Conservation (phyloP, 2,113 vertebrate species). For the Hystrix brachyura region DNA sequence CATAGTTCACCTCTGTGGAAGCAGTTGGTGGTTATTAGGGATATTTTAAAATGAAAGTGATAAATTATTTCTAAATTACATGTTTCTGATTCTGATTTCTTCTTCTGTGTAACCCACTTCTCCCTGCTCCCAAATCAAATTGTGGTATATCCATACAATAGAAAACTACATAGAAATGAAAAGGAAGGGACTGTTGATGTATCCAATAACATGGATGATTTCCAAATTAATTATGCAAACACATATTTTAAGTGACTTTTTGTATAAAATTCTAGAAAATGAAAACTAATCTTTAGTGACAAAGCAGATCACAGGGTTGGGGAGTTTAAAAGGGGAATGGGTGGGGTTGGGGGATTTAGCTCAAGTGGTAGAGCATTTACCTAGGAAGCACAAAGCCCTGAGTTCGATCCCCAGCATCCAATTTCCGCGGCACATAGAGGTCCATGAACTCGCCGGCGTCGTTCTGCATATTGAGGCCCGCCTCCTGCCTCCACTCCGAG, state of each 20-base stretch:
- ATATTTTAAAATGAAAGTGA: slow-evolving; percentile 5
- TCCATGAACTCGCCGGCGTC: too few species aligned
- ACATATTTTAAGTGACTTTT: not conserved
- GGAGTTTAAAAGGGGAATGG: not conserved
- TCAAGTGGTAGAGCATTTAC: too few species aligned
- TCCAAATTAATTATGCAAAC: slow-evolving; percentile 4
- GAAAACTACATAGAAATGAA: slow-evolving; percentile 1
- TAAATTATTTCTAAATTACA: not conserved
- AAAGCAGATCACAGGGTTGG: not conserved
- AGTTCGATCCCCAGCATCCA: too few species aligned
- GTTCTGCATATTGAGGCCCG: too few species aligned
- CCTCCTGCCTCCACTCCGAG: too few species aligned
- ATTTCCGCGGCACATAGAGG: too few species aligned
- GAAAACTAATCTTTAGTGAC: not conserved
- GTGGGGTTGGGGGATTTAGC: too few species aligned
- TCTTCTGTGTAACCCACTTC: not conserved
- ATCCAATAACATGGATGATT: not conserved
- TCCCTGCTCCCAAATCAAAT: not conserved
- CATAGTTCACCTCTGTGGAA: not conserved
- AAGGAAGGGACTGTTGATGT: not conserved
- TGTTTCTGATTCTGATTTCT: not conserved
- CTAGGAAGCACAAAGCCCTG: too few species aligned
- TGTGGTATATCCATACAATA: not conserved
- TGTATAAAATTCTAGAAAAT: not conserved
- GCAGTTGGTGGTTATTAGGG: not conserved